A percentile compares a stretch with the other conserved stretches of the same genome.
Evolutionary conservation across 1,140 invertebrate species (phyloP).

Genomic region (Anagrus nilaparvatae): DNA sequence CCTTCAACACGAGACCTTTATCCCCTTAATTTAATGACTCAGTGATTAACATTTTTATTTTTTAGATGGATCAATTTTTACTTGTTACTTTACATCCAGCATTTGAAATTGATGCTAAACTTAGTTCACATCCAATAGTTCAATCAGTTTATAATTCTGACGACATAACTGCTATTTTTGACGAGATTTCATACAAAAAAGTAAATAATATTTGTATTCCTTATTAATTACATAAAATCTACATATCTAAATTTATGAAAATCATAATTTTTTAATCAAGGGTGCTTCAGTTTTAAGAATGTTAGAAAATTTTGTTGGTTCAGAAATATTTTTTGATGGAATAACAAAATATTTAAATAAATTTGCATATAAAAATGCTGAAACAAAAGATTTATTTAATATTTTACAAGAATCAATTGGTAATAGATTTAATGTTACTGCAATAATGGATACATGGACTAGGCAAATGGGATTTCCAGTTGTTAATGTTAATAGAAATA

Average conservation of each 20-base stretch:
- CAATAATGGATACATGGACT: constrained; percentile 88
- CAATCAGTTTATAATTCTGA: constrained; percentile 73
- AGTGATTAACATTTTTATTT: neutral
- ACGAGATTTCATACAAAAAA: constrained; percentile 87
- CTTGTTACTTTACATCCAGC: constrained; percentile 61
- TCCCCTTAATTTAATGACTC: too few relatives aligned
- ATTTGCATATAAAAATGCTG: constrained; percentile 63
- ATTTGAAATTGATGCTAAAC: constrained; percentile 64
- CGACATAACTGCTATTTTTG: constrained; percentile 88
- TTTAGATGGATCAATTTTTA: constrained; percentile 61
- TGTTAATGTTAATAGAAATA: constrained; percentile 47
- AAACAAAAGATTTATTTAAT: constrained; percentile 66
- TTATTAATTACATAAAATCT: constrained; percentile 14
- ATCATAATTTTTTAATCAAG: constrained; percentile 34
- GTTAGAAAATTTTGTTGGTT: constrained; percentile 75
- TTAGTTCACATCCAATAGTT: constrained; percentile 81
- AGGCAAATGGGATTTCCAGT: constrained; percentile 86
- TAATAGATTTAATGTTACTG: constrained; percentile 45
- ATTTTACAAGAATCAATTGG: constrained; percentile 46
- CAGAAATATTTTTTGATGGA: constrained; percentile 61
- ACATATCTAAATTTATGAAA: neutral
- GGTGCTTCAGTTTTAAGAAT: constrained; percentile 82
- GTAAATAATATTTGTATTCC: constrained; percentile 38
- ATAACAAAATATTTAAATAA: constrained; percentile 64
- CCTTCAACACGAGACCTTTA: too few relatives aligned